Conservation (phyloP, 2,888 invertebrate species). For the Tenthredo notha region DNA sequence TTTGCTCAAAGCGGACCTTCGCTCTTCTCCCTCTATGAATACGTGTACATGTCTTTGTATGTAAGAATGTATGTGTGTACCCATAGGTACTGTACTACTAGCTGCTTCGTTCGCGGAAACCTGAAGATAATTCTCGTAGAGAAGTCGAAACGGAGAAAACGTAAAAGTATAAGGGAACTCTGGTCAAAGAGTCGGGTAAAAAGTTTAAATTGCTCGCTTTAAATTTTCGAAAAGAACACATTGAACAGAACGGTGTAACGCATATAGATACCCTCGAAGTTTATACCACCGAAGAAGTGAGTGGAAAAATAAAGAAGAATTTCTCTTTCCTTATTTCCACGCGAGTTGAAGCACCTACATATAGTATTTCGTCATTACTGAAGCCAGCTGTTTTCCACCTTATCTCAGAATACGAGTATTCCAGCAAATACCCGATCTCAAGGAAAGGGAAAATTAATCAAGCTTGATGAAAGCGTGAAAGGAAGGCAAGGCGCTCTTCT, state of each 20-base stretch:
- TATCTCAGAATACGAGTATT: background rate
- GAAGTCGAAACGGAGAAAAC: background rate
- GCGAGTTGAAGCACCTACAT: background rate
- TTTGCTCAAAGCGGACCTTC: conserved; percentile 57
- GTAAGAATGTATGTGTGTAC: background rate
- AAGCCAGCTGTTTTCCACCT: background rate
- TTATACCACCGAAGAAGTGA: background rate
- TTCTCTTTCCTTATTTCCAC: background rate
- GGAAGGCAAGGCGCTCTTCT: conserved; percentile 14
- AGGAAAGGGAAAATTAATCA: conserved; percentile 41
- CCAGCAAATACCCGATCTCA: conserved; percentile 20
- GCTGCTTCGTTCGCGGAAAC: background rate
- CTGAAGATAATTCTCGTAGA: conserved; percentile 19
- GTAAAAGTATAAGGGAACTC: background rate
- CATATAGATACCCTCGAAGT: background rate
- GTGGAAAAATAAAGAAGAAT: background rate
- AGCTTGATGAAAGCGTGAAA: conserved; percentile 53
- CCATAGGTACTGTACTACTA: background rate
- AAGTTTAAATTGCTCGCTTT: conserved; percentile 18
- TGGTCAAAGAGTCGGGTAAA: background rate
- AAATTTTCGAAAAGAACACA: conserved; percentile 17
- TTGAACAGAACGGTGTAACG: background rate
- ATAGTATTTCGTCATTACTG: background rate
- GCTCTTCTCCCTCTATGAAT: conserved; percentile 4
- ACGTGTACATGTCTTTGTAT: background rate